Conservation (phyloP, 1,140 invertebrate genomes). For the Drosophila lacertosa region DNA sequence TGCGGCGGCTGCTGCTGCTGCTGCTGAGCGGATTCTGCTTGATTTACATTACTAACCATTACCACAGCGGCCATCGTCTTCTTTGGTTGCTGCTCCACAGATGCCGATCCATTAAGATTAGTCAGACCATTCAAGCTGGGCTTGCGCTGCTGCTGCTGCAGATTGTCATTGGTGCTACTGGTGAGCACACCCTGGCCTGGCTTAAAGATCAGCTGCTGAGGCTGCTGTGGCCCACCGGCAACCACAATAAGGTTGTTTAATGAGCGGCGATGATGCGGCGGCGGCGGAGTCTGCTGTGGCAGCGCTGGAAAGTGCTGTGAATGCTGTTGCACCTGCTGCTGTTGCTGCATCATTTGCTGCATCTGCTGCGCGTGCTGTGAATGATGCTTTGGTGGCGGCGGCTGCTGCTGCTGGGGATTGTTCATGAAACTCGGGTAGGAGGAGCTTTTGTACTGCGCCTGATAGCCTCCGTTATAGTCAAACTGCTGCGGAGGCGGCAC, state of each 20-base stretch:
- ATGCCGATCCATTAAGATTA: slow-evolving; percentile 19
- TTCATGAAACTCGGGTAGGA: slow-evolving; percentile 84
- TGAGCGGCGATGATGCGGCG: slow-evolving; percentile 78
- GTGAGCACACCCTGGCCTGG: slow-evolving; percentile 72
- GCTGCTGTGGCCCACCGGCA: slow-evolving; percentile 74
- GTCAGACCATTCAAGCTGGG: slow-evolving; percentile 62
- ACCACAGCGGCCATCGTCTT: slow-evolving; percentile 82
- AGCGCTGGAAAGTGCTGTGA: slow-evolving; percentile 84
- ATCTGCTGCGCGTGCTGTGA: slow-evolving; percentile 77
- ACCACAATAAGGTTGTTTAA: slow-evolving; percentile 82
- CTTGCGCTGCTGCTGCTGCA: slow-evolving; percentile 64
- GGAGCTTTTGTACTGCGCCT: slow-evolving; percentile 84
- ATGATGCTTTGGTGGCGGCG: slow-evolving; percentile 83
- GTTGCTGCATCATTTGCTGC: slow-evolving; percentile 74
- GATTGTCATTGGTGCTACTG: slow-evolving; percentile 55
- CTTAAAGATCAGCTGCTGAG: slow-evolving; percentile 75
- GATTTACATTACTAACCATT: slow-evolving; percentile 77
- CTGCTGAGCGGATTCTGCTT: slow-evolving; percentile 48
- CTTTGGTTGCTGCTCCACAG: slow-evolving; percentile 69
- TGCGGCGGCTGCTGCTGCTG: slow-evolving; percentile 55
- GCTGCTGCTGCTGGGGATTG: slow-evolving; percentile 60
- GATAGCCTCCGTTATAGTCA: slow-evolving; percentile 54
- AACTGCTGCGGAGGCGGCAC: slow-evolving; percentile 51
- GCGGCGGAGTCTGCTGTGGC: slow-evolving; percentile 76
- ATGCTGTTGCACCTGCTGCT: slow-evolving; percentile 53